Evolutionary conservation across 2,113 vertebrate species (phyloP), one percentile per base, ranked within the genome.

Genomic region (Mastomys coucha): DNA sequence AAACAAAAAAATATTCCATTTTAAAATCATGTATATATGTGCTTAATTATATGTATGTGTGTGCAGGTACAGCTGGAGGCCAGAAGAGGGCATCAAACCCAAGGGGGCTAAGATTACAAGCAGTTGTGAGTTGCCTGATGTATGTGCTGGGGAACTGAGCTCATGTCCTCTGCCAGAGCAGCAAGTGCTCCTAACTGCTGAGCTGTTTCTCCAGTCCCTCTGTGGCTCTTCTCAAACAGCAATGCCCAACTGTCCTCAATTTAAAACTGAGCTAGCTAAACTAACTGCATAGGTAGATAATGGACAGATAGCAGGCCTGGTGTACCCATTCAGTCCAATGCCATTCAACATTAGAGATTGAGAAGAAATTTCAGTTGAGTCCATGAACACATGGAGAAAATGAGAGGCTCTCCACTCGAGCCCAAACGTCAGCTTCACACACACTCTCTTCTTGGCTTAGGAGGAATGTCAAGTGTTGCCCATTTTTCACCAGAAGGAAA

Each of bases 351-450:
- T 28, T 70, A 42, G 39, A 8, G 60, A 89, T 56, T 39, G 89
- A 84, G 95, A 84, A 85, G 24, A 93, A 81, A 91, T 89, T 89
- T 95, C 53, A 63, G 84, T 73, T 13, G 39, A 58, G 7, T 70
- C 96, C 87, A 87, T 58, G 75, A 92, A 67, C 92, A 84, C 95
- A 65, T 0, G 31, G 65, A 89, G 88, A 70, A 96, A 75, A 11
- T 88, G 65, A 63, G 45, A 89, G 24, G 51, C 22, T 42, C 73
- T 12, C 69, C 10, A 73, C 82, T 87, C 56, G 85, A 84, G 58
- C 96, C 94, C 82, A 96, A 98, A 94, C 95, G 95, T 94, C 81
- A 96, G 14, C 90, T 91, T 92, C 88, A 97, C 80, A 80, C 11
- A 7, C 8, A 73, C 69, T 70, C 78, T 78, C 93, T 36, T 67